Conservation (phyloP, 2,113 vertebrate genomes). For the Corythoichthys intestinalis region DNA sequence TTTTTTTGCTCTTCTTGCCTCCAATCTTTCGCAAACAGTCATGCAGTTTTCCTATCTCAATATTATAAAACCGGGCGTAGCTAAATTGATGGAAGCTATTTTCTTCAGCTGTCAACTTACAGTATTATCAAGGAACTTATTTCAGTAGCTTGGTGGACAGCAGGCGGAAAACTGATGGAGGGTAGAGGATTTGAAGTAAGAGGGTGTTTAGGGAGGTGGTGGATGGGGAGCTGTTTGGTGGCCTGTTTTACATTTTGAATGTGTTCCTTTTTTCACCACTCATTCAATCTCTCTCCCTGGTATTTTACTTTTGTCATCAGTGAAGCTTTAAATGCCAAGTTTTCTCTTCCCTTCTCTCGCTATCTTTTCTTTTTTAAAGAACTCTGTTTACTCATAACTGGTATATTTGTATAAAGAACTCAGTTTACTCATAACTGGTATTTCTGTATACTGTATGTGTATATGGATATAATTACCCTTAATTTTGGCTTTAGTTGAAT, state of each 20-base stretch:
- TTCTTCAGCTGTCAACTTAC: constrained; percentile 77
- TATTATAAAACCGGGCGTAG: constrained; percentile 70
- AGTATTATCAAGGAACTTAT: constrained; percentile 62
- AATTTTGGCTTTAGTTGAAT: constrained; percentile 7
- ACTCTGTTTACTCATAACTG: constrained; percentile 19
- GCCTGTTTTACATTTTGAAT: constrained; percentile 66
- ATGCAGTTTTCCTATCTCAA: constrained; percentile 56
- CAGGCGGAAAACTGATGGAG: constrained; percentile 40
- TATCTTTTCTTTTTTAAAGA: constrained; percentile 41
- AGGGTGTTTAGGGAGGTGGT: constrained; percentile 24
- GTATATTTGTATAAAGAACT: neutral
- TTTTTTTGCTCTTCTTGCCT: constrained; percentile 12
- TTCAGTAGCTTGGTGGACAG: constrained; percentile 48
- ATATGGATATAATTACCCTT: neutral
- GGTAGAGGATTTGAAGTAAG: constrained; percentile 37
- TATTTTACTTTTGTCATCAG: constrained; percentile 35
- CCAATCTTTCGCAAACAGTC: constrained; percentile 52
- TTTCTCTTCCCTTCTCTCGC: constrained; percentile 35
- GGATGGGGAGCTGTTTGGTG: constrained; percentile 40
- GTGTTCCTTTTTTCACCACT: constrained; percentile 27
- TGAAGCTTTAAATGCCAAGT: constrained; percentile 41
- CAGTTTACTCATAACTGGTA: constrained; percentile 29
- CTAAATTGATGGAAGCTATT: constrained; percentile 76
- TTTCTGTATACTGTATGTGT: neutral
- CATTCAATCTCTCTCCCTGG: constrained; percentile 19